Conservation (phyloP, 1,140 invertebrate genomes). For the Dinothrombium tinctorium region DNA sequence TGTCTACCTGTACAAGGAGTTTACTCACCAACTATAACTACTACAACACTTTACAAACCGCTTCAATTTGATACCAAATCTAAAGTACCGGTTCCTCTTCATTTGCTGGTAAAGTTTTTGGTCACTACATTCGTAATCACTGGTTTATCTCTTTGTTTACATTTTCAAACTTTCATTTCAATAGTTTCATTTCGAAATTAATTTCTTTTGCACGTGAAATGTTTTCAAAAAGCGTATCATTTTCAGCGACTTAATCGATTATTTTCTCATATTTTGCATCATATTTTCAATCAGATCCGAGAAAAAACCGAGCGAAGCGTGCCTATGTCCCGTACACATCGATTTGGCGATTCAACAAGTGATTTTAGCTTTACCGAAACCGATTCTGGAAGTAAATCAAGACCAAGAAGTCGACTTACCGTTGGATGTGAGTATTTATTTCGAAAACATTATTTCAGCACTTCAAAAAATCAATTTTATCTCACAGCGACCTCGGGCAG, state of each 20-base stretch:
- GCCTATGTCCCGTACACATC: slow-evolving; percentile 12
- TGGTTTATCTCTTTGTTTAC: not conserved
- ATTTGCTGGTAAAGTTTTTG: slow-evolving; percentile 1
- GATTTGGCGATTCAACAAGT: slow-evolving; percentile 11
- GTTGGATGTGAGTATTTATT: slow-evolving; percentile 4
- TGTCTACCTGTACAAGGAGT: slow-evolving; percentile 13
- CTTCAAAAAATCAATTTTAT: not conserved
- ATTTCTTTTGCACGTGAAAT: slow-evolving; percentile 1
- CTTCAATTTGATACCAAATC: slow-evolving; percentile 13
- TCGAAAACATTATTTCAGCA: not conserved
- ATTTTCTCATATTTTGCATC: not conserved
- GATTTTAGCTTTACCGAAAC: slow-evolving; percentile 8
- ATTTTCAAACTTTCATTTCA: not conserved
- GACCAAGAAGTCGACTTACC: slow-evolving; percentile 10
- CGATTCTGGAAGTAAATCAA: slow-evolving; percentile 12
- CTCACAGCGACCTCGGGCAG: slow-evolving; percentile 29
- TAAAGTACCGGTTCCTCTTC: slow-evolving; percentile 14
- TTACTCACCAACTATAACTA: not conserved
- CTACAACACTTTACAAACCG: slow-evolving; percentile 13
- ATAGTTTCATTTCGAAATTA: not conserved
- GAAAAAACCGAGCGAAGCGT: slow-evolving; percentile 16
- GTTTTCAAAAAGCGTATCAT: not conserved
- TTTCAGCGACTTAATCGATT: not conserved
- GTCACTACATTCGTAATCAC: not conserved
- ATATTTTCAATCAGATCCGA: slow-evolving; percentile 12